Evolutionary conservation across 2,113 vertebrate genomes (phyloP).

Genomic region (Cardinalis cardinalis): DNA sequence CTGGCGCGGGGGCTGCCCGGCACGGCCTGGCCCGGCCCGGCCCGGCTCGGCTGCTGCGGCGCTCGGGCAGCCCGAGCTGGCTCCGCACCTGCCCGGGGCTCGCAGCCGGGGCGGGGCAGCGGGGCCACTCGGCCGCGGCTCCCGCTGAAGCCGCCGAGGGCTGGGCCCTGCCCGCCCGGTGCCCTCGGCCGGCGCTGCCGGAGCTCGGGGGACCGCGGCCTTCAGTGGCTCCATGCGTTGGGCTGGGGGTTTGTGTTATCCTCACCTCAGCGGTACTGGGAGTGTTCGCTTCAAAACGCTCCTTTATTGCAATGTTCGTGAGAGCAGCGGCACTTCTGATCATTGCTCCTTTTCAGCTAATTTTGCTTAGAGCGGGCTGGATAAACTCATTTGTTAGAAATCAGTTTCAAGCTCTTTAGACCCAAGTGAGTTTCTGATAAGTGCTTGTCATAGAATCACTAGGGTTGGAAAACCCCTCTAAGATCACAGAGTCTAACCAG

Average conservation of each 20-base stretch:
- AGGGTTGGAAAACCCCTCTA: neutral
- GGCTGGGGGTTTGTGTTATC: neutral
- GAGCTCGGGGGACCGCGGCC: neutral
- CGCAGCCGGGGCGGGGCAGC: neutral
- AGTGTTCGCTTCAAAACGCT: neutral
- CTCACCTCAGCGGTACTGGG: neutral
- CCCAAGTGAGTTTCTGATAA: neutral
- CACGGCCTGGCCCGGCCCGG: too few relatives aligned
- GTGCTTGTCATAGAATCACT: neutral
- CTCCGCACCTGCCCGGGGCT: neutral
- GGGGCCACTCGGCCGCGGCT: too few relatives aligned
- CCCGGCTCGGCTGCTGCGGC: too few relatives aligned
- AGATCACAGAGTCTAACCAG: neutral
- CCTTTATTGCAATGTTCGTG: too few relatives aligned
- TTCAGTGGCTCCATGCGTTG: accelerated
- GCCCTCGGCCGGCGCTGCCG: neutral
- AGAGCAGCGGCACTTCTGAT: neutral
- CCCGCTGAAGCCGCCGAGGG: neutral
- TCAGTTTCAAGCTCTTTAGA: neutral
- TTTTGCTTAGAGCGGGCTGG: neutral
- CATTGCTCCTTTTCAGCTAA: neutral
- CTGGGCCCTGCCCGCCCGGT: neutral
- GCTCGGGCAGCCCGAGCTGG: too few relatives aligned
- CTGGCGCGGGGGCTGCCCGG: too few relatives aligned
- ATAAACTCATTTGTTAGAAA: neutral